These are phyloP conservation scores for Caerostris extrusa DNA, from an alignment of 1,140 invertebrate species.

Conservation along the genomic window DNA sequence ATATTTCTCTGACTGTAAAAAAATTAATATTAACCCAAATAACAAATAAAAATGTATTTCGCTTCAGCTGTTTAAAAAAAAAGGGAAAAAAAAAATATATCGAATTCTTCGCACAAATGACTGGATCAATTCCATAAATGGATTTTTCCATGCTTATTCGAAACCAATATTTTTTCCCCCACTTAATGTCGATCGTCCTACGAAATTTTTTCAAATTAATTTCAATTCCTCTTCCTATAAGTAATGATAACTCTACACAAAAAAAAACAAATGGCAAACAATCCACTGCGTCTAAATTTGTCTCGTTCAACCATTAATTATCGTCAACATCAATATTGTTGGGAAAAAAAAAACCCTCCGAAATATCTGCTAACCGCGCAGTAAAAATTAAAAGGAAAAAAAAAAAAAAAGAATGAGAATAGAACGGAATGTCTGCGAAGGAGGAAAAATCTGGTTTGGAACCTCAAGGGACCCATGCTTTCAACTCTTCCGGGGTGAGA, in stretches of 20 bases:
- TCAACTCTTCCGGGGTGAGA: background rate
- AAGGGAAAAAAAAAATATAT: too few relatives aligned
- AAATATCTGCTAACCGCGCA: background rate
- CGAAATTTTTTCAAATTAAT: too few relatives aligned
- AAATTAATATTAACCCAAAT: too few relatives aligned
- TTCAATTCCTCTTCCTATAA: background rate
- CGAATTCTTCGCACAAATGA: too few relatives aligned
- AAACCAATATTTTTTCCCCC: too few relatives aligned
- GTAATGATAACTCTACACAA: background rate
- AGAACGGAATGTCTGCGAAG: background rate
- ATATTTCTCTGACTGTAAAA: too few relatives aligned
- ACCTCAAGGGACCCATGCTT: background rate
- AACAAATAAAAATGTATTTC: too few relatives aligned
- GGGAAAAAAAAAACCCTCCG: background rate
- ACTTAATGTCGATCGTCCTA: too few relatives aligned
- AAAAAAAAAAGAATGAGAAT: background rate
- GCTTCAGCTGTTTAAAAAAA: too few relatives aligned
- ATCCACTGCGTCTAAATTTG: too few relatives aligned
- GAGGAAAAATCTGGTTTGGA: background rate
- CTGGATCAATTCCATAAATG: too few relatives aligned
- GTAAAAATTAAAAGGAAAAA: background rate
- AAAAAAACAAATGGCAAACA: background rate
- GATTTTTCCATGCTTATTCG: too few relatives aligned
- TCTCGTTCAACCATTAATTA: background rate
- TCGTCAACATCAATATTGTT: background rate